A percentile compares a stretch with the other conserved stretches of the same genome.
phyloP scores from a whole-genome alignment of 2,888 invertebrate genomes.

The Aromia moschata region DNA sequence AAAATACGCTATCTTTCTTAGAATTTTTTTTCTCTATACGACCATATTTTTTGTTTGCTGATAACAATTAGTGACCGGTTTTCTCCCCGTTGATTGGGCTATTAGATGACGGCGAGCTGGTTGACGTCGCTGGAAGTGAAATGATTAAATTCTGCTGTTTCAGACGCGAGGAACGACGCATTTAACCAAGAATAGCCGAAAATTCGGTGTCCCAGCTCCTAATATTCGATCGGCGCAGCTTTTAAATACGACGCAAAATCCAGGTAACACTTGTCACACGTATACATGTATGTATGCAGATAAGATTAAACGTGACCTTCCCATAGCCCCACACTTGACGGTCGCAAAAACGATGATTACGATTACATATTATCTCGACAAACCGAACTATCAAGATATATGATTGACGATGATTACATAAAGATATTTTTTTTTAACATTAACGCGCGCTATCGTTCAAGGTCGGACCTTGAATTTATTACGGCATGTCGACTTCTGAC shows the following conservation, averaged over 20 bases:
- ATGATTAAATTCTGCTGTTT: background rate
- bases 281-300: slow-evolving; percentile 18
- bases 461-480: slow-evolving; percentile 26
- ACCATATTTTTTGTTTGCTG: too few species aligned
- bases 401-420: slow-evolving; percentile 27
- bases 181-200: too few species aligned
- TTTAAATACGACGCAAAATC: slow-evolving; percentile 11
- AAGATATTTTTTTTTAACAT: slow-evolving; percentile 28
- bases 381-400: slow-evolving; percentile 26
- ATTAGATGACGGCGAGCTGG: background rate
- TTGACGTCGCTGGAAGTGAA: background rate
- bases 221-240: background rate
- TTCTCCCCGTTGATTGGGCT: too few species aligned
- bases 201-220: too few species aligned
- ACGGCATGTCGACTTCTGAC: slow-evolving; percentile 15
- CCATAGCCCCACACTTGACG: slow-evolving; percentile 14
- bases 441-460: slow-evolving; percentile 27
- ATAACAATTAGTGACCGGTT: too few species aligned
- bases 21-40: too few species aligned
- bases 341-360: slow-evolving; percentile 6
- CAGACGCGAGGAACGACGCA: background rate
- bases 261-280: slow-evolving; percentile 9
- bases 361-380: slow-evolving; percentile 14
- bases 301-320: slow-evolving; percentile 20
- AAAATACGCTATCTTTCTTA: too few species aligned